These are phyloP conservation scores for Malaclemys terrapin DNA, from an alignment of 2,113 vertebrate species.

Conservation along the genomic window DNA sequence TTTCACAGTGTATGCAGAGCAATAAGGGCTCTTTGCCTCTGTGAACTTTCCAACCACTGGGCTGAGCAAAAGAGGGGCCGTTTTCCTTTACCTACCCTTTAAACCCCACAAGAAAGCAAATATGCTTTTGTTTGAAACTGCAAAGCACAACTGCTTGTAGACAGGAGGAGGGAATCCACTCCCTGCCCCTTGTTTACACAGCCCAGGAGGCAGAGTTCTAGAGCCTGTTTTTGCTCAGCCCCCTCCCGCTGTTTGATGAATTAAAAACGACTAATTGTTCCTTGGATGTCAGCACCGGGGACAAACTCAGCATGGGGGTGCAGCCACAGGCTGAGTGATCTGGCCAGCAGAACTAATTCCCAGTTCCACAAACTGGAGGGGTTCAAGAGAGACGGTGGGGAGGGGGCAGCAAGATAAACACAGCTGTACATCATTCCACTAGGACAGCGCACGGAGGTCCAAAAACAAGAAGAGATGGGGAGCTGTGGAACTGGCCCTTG, in stretches of 20 bases:
- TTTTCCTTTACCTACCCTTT: neutral
- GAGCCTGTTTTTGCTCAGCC: rapidly evolving
- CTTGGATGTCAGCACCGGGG: neutral
- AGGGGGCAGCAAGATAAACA: neutral
- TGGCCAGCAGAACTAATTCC: rapidly evolving
- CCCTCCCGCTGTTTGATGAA: neutral
- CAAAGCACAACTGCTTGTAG: neutral
- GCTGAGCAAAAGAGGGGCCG: neutral
- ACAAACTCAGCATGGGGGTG: constrained; percentile 6
- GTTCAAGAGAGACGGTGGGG: neutral
- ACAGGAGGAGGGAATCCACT: neutral
- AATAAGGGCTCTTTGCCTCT: rapidly evolving
- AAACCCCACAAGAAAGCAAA: neutral
- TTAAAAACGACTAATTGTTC: neutral
- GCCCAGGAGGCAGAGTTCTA: neutral
- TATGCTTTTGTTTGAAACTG: neutral
- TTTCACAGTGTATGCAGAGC: neutral
- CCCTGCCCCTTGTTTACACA: neutral
- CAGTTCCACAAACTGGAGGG: neutral
- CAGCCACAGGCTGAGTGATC: rapidly evolving
- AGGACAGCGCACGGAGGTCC: neutral
- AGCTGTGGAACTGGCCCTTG: neutral
- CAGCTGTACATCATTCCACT: neutral
- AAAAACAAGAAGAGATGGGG: neutral
- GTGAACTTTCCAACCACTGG: rapidly evolving